Conservation (phyloP, 2,113 vertebrate genomes). For the Bufo bufo region DNA sequence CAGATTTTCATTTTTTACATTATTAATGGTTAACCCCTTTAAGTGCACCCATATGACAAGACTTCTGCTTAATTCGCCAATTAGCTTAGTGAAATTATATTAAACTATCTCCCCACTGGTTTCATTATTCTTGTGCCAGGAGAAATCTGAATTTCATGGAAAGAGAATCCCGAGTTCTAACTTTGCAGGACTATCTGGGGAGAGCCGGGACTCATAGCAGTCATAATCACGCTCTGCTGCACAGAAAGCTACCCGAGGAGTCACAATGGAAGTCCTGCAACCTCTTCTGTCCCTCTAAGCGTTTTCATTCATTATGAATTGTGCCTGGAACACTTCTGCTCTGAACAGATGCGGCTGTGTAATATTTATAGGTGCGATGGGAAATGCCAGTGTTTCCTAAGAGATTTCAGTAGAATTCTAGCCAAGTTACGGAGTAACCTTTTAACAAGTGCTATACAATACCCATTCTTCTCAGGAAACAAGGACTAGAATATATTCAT, state of each 20-base stretch:
- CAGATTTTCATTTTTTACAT: too few species aligned
- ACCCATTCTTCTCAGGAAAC: slow-evolving; percentile 20
- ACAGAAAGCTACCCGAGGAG: neutral
- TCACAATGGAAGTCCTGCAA: neutral
- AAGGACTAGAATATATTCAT: neutral
- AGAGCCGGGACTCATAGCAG: neutral
- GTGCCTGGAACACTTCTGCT: neutral
- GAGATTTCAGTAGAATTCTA: neutral
- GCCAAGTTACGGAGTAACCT: slow-evolving; percentile 21
- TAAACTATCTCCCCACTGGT: neutral
- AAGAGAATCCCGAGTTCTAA: neutral
- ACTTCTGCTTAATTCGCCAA: neutral
- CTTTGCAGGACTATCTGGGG: slow-evolving; percentile 9
- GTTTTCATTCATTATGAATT: slow-evolving; percentile 18
- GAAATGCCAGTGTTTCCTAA: slow-evolving; percentile 26
- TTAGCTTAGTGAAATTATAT: neutral
- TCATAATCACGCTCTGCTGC: neutral
- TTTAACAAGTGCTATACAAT: neutral
- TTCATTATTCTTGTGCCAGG: neutral
- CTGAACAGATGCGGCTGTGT: slow-evolving; percentile 16
- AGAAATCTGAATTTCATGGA: neutral
- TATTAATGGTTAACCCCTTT: neutral
- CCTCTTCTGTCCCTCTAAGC: slow-evolving; percentile 1
- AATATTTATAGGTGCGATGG: slow-evolving; percentile 40
- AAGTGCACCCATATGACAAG: neutral